A percentile compares a stretch with the other conserved stretches of the same genome.
These are phyloP conservation scores for Chlorospingus semifuscus DNA, from an alignment of 2,797 vertebrate species.

Conservation along the genomic window DNA sequence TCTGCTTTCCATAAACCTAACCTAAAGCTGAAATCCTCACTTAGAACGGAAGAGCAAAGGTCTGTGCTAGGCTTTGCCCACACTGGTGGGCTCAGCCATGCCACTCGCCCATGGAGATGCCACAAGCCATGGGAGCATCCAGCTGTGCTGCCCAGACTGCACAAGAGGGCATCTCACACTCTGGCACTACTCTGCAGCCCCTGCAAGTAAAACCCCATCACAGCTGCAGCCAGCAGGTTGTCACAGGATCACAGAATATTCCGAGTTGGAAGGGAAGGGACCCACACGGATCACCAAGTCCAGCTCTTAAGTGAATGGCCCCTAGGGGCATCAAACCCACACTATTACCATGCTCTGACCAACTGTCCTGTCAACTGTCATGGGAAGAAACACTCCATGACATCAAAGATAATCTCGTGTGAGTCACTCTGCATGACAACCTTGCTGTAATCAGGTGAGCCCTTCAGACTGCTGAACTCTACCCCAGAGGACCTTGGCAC, in stretches of 20 bases:
- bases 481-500: background rate
- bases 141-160: background rate
- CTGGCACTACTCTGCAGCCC: slow-evolving; percentile 12
- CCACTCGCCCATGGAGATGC: rapidly evolving
- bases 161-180: background rate
- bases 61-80: background rate
- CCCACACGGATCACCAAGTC: background rate
- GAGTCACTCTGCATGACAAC: slow-evolving; percentile 51
- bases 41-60: slow-evolving; percentile 1
- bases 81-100: rapidly evolving
- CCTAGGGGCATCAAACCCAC: background rate
- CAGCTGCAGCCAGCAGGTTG: slow-evolving; percentile 13
- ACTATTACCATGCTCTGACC: background rate
- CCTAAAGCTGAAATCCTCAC: background rate
- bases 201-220: background rate
- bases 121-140: rapidly evolving
- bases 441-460: slow-evolving; percentile 26
- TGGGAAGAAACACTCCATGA: slow-evolving; percentile 9
- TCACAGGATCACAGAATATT: background rate
- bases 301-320: background rate
- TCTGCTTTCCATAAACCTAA: background rate
- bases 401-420: slow-evolving; percentile 38
- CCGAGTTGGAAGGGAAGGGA: background rate
- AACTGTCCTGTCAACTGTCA: background rate
- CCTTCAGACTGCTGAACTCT: slow-evolving; percentile 13